A percentile compares a stretch with the other conserved stretches of the same genome.
Evolutionary conservation across 2,797 vertebrate species (phyloP).

Genomic region (Lepus townsendii): DNA sequence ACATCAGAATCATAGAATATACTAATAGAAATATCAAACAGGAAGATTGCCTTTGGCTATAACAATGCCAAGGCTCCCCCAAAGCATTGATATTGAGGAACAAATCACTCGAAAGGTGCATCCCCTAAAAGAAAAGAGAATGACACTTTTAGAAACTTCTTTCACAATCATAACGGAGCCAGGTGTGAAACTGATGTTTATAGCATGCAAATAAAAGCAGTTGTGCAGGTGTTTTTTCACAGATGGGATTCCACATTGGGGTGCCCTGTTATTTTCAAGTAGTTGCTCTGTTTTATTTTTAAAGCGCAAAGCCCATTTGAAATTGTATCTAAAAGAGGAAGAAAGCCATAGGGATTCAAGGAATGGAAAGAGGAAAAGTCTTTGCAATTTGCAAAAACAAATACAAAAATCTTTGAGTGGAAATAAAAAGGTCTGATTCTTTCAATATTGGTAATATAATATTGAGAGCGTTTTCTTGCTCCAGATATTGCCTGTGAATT

Average conservation of each 20-base stretch:
- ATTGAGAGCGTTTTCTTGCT: neutral
- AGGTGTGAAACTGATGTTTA: neutral
- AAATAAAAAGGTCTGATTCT: neutral
- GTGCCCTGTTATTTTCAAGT: neutral
- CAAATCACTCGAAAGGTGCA: neutral
- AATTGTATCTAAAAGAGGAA: neutral
- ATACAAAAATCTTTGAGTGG: neutral
- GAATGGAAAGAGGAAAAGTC: neutral
- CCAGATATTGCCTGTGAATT: neutral
- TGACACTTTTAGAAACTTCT: neutral
- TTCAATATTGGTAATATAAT: neutral
- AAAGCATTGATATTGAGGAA: neutral
- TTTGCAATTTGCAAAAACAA: conserved; percentile 10
- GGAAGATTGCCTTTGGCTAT: neutral
- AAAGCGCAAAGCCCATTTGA: neutral
- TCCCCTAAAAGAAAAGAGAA: neutral
- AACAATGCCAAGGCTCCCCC: neutral
- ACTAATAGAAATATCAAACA: neutral
- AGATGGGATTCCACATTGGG: neutral
- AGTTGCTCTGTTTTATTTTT: neutral
- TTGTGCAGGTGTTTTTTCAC: neutral
- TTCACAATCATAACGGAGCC: neutral
- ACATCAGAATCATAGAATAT: neutral
- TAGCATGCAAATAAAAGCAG: neutral
- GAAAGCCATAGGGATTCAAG: neutral